These are phyloP conservation scores for Cataglyphis cursor DNA, from an alignment of 2,888 invertebrate species.

Conservation along the genomic window DNA sequence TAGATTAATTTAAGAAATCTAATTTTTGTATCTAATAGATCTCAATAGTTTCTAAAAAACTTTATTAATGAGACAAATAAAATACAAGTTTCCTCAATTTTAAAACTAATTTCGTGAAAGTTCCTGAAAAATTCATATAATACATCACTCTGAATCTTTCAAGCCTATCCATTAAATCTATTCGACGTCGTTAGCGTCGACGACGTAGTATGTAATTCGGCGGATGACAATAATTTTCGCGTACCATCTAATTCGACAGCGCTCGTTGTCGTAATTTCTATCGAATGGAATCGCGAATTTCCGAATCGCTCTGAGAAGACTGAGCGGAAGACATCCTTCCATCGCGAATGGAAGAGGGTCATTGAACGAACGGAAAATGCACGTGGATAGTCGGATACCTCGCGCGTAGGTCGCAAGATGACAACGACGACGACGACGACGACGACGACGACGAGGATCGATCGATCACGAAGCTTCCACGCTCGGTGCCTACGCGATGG, in stretches of 20 bases:
- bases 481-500: conserved; percentile 63
- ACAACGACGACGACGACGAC: conserved; percentile 27
- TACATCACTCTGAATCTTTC: not conserved
- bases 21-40: not conserved
- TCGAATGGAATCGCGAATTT: not conserved
- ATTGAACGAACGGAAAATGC: conserved; percentile 48
- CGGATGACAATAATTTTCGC: not conserved
- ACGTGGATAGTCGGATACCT: conserved; percentile 34
- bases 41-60: not conserved
- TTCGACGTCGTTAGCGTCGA: not conserved
- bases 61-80: not conserved
- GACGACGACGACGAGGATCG: conserved; percentile 60
- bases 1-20: not conserved
- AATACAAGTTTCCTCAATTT: not conserved
- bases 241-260: not conserved
- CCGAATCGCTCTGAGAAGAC: conserved; percentile 26
- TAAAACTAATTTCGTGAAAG: not conserved
- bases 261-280: not conserved
- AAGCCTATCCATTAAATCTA: not conserved
- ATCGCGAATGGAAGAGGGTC: conserved; percentile 25
- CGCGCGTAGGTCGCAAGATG: conserved; percentile 62
- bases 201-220: not conserved
- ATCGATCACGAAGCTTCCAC: conserved; percentile 64
- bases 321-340: conserved; percentile 33
- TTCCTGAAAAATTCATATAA: not conserved